Percentiles rank a stretch among this genome's conserved stretches.
These are phyloP conservation scores for Epinephelus lanceolatus DNA, from an alignment of 2,113 vertebrate species.

Conservation along the genomic window DNA sequence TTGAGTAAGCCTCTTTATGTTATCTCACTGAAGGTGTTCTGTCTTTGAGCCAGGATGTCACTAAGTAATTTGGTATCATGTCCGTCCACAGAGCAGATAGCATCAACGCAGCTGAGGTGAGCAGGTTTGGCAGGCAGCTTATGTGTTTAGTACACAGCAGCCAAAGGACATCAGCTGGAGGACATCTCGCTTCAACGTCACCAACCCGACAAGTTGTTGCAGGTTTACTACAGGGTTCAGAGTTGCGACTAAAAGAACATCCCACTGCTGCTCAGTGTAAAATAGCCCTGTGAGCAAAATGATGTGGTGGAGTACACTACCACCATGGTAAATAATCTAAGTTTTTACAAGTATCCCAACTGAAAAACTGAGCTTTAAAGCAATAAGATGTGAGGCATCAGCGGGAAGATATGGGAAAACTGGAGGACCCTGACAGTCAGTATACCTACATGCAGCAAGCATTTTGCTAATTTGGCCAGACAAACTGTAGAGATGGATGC, in stretches of 20 bases:
- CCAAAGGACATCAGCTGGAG: conserved; percentile 49
- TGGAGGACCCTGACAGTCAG: too few relatives aligned
- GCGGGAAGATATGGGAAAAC: too few relatives aligned
- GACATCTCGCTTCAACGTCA: conserved; percentile 11
- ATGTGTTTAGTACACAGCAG: conserved; percentile 70
- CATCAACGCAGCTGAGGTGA: conserved; percentile 40
- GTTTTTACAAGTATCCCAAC: too few relatives aligned
- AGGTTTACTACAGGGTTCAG: background rate
- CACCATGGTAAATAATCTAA: too few relatives aligned
- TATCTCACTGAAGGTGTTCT: background rate
- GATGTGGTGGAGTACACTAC: too few relatives aligned
- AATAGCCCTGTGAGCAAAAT: background rate
- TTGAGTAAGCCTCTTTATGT: background rate
- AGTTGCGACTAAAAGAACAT: background rate
- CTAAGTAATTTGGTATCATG: background rate
- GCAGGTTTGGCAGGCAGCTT: conserved; percentile 59
- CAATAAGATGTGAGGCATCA: too few relatives aligned
- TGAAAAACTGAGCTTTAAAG: too few relatives aligned
- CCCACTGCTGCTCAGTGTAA: background rate
- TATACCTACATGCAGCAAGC: too few relatives aligned
- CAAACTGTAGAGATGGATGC: too few relatives aligned
- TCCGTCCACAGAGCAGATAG: conserved; percentile 34
- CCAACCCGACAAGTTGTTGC: background rate
- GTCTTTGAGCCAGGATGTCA: background rate
- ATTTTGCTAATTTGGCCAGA: too few relatives aligned